phyloP scores from a whole-genome alignment of 2,113 vertebrate genomes.

The Suncus etruscus region DNA sequence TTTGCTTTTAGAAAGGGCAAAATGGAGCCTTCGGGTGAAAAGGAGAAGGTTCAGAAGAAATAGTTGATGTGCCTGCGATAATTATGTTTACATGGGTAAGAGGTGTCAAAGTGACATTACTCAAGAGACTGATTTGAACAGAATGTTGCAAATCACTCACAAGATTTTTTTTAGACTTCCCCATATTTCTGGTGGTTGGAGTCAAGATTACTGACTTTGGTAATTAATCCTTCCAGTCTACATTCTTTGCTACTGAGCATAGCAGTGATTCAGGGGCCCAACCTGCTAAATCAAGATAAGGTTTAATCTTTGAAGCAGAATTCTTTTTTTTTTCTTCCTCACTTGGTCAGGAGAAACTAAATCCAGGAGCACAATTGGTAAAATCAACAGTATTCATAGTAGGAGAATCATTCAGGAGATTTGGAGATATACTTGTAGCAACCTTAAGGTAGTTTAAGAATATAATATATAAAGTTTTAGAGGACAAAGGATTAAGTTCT shows the following conservation, averaged over 20 bases:
- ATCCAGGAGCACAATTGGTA: slow-evolving; percentile 22
- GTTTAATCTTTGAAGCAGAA: slow-evolving; percentile 69
- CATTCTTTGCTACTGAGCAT: slow-evolving; percentile 84
- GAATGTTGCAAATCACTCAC: slow-evolving; percentile 81
- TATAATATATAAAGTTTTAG: not conserved
- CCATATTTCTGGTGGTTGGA: slow-evolving; percentile 80
- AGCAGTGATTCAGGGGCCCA: slow-evolving; percentile 78
- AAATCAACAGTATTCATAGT: slow-evolving; percentile 50
- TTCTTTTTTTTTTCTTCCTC: slow-evolving; percentile 26
- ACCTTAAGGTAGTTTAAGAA: slow-evolving; percentile 42
- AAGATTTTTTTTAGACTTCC: slow-evolving; percentile 83
- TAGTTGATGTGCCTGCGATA: slow-evolving; percentile 73
- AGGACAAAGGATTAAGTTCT: not conserved
- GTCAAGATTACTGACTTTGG: slow-evolving; percentile 85
- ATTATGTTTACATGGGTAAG: slow-evolving; percentile 79
- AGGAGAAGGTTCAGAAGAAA: slow-evolving; percentile 72
- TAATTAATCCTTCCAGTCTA: slow-evolving; percentile 86
- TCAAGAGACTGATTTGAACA: slow-evolving; percentile 79
- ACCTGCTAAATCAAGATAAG: slow-evolving; percentile 81
- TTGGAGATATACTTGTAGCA: not conserved
- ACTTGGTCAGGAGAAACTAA: slow-evolving; percentile 52
- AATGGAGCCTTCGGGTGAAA: slow-evolving; percentile 68
- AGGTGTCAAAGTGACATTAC: slow-evolving; percentile 81
- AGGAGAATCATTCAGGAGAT: not conserved
- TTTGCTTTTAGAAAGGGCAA: slow-evolving; percentile 62